Conservation (phyloP, 2,113 vertebrate genomes). For the Thalassarche chlororhynchos region DNA sequence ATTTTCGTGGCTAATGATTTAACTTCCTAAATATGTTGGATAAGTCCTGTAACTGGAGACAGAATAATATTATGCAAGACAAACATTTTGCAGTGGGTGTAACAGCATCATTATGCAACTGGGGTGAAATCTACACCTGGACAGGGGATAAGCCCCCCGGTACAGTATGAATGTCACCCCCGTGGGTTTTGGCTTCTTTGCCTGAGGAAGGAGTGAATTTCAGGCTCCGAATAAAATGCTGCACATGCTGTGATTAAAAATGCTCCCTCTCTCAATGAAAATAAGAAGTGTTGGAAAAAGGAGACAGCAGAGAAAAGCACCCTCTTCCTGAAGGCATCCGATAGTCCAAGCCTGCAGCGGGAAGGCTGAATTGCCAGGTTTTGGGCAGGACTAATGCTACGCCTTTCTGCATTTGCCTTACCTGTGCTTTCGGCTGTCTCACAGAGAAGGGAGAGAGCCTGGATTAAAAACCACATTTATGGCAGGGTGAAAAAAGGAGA, state of each 20-base stretch:
- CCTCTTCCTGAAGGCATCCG: not conserved
- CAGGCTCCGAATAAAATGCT: not conserved
- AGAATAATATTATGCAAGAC: not conserved
- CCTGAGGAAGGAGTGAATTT: not conserved
- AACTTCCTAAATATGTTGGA: not conserved
- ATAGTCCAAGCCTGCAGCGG: rapidly evolving
- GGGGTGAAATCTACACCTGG: not conserved
- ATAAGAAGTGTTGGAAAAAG: rapidly evolving
- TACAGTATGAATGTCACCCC: rapidly evolving
- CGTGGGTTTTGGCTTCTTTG: not conserved
- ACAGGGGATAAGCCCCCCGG: not conserved
- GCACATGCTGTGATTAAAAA: not conserved
- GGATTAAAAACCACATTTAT: not conserved
- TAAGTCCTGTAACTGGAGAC: not conserved
- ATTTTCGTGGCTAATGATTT: rapidly evolving
- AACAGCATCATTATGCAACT: no score
- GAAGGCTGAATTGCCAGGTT: not conserved
- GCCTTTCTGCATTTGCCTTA: rapidly evolving
- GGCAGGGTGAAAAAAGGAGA: not conserved
- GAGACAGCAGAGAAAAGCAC: not conserved
- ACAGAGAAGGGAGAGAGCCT: not conserved
- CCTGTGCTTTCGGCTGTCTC: not conserved
- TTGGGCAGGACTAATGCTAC: not conserved
- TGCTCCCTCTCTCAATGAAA: not conserved
- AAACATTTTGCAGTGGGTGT: not conserved